These are phyloP conservation scores for Falco punctatus DNA, from an alignment of 2,113 vertebrate genomes.

Conservation along the genomic window DNA sequence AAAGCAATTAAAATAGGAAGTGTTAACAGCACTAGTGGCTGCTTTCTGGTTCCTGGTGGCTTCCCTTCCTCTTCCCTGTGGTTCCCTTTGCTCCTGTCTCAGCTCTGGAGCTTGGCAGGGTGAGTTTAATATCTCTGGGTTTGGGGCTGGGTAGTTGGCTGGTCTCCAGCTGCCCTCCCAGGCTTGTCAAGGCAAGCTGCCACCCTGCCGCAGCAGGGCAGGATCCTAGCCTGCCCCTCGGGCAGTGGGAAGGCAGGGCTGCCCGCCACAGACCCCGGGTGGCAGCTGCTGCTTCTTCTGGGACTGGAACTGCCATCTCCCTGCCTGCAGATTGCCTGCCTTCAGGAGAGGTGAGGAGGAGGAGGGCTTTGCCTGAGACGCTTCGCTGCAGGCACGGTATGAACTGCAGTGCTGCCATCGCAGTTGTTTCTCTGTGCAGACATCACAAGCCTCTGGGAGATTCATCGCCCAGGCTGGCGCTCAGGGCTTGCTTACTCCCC, in stretches of 20 bases:
- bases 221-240: background rate
- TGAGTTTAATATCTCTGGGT: background rate
- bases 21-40: background rate
- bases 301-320: rapidly evolving
- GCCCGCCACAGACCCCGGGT: rapidly evolving
- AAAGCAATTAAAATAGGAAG: slow-evolving; percentile 52
- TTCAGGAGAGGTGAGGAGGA: background rate
- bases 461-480: background rate
- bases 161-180: background rate
- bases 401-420: background rate
- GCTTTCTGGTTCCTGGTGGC: background rate
- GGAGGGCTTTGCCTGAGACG: background rate
- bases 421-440: background rate
- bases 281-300: background rate
- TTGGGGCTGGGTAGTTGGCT: background rate
- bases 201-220: background rate
- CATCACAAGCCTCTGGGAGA: background rate
- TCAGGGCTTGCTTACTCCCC: background rate
- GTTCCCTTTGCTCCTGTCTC: background rate
- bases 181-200: background rate
- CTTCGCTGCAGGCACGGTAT: background rate
- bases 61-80: background rate
- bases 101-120: background rate
- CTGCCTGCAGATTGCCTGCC: background rate
- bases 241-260: background rate